phyloP scores from a whole-genome alignment of 2,797 vertebrate species.

The Paramormyrops hopkinsi region DNA sequence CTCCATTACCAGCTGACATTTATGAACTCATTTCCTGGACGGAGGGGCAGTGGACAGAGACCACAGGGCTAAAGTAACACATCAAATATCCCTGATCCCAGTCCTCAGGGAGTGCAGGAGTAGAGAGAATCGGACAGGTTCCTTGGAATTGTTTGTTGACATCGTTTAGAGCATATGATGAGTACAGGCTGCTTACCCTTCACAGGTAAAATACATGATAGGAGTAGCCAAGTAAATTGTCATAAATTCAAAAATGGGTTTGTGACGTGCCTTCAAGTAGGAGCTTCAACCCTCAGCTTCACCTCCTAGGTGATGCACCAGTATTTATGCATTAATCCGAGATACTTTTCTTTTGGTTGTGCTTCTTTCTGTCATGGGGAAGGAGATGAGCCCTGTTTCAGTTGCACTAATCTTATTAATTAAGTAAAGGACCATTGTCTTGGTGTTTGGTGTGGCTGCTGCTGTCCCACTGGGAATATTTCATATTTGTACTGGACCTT shows the following conservation, averaged over 20 bases:
- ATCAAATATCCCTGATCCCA: background rate
- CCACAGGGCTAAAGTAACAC: background rate
- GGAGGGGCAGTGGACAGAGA: background rate
- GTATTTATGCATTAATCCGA: background rate
- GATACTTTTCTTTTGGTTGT: background rate
- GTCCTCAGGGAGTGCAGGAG: background rate
- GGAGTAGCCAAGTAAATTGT: background rate
- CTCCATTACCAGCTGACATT: slow-evolving; percentile 8
- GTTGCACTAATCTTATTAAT: background rate
- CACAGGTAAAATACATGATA: background rate
- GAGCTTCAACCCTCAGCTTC: background rate
- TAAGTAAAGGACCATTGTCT: background rate
- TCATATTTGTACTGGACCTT: background rate
- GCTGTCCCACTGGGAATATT: background rate
- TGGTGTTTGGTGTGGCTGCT: background rate
- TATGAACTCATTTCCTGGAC: background rate
- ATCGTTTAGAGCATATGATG: background rate
- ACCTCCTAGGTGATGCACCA: background rate
- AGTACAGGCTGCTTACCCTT: background rate
- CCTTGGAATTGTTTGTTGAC: background rate
- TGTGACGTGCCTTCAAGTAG: background rate
- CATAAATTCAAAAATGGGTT: background rate
- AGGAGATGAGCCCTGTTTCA: background rate
- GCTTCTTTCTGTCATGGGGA: background rate
- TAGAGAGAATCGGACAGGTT: background rate